Conservation (phyloP, 1,140 invertebrate species). For the Dufourea novaeangliae region DNA sequence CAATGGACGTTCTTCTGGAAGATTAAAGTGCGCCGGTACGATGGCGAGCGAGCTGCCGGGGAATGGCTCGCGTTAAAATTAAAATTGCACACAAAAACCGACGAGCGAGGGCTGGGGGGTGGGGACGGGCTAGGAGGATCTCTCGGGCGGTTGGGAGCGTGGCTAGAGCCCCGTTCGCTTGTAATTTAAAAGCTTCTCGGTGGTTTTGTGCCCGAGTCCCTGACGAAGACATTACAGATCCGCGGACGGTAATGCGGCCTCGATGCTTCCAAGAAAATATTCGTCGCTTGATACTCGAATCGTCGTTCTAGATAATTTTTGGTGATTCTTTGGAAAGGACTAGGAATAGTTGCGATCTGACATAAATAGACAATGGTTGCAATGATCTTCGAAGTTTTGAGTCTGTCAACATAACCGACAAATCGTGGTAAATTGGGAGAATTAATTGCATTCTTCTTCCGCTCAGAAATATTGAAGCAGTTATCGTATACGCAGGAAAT, state of each 20-base stretch:
- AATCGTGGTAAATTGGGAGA: too few species aligned
- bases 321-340: too few species aligned
- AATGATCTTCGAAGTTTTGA: too few species aligned
- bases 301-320: too few species aligned
- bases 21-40: constrained; percentile 66
- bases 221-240: constrained; percentile 47
- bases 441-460: too few species aligned
- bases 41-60: constrained; percentile 42
- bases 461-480: too few species aligned
- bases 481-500: too few species aligned
- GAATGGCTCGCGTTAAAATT: constrained; percentile 69
- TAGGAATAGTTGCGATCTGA: too few species aligned
- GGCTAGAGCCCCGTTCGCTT: constrained; percentile 24
- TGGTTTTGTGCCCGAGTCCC: constrained; percentile 41
- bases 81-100: constrained; percentile 65
- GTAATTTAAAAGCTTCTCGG: constrained; percentile 68
- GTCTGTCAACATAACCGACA: too few species aligned
- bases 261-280: background rate
- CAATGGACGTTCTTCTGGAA: constrained; percentile 70
- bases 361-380: too few species aligned
- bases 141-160: background rate
- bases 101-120: constrained; percentile 9
- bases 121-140: background rate
- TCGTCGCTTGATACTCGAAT: too few species aligned
- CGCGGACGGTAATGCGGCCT: background rate